phyloP scores from a whole-genome alignment of 2,888 invertebrate genomes.

The Callosobruchus maculatus region DNA sequence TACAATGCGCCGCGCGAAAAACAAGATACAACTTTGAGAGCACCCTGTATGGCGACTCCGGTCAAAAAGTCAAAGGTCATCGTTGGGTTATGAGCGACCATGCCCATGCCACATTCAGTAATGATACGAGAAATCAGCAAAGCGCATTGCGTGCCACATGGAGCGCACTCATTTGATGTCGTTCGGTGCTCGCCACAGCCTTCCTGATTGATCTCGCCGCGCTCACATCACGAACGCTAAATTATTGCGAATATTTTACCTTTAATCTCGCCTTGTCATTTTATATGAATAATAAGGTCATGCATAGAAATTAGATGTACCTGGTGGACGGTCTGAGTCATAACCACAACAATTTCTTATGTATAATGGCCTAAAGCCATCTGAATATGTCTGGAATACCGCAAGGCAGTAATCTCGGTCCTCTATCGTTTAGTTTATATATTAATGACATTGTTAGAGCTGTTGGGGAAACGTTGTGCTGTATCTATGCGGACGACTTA shows the following conservation, averaged over 20 bases:
- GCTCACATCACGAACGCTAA: slow-evolving; percentile 30
- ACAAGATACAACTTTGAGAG: no score
- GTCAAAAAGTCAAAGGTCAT: background rate
- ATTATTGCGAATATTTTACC: slow-evolving; percentile 31
- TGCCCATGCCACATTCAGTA: background rate
- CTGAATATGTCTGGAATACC: no score
- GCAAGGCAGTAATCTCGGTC: no score
- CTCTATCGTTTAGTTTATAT: no score
- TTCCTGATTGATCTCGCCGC: slow-evolving; percentile 33
- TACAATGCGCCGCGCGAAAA: no score
- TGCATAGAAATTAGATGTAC: slow-evolving; percentile 13
- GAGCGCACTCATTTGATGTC: background rate
- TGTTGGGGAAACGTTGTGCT: no score
- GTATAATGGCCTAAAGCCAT: no score
- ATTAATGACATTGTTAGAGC: no score
- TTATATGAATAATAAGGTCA: slow-evolving; percentile 33
- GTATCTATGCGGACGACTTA: no score
- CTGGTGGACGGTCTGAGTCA: background rate
- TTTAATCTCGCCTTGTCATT: slow-evolving; percentile 33
- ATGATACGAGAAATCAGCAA: background rate
- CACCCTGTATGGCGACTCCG: no score
- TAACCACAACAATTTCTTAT: background rate
- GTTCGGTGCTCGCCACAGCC: slow-evolving; percentile 11
- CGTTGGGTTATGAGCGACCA: background rate
- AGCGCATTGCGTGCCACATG: background rate